Percentiles rank a stretch among this genome's conserved stretches.
Evolutionary conservation across 2,797 vertebrate genomes (phyloP).

Genomic region (Epinephelus malabaricus): DNA sequence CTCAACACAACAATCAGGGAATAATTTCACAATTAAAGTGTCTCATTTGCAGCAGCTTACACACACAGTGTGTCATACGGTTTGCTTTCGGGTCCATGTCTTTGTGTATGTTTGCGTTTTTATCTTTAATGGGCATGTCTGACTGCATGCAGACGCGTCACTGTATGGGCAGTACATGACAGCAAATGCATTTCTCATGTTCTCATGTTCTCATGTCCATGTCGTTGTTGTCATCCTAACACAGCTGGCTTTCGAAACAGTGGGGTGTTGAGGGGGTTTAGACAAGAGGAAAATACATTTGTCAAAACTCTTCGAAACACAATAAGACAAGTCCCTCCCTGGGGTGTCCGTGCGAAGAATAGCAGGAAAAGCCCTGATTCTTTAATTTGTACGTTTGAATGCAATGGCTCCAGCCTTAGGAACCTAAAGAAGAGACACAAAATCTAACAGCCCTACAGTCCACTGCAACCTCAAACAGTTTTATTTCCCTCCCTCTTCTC

Average conservation of each 20-base stretch:
- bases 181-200: conserved; percentile 58
- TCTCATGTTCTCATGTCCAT: conserved; percentile 22
- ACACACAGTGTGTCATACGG: conserved; percentile 4
- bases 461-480: neutral
- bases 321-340: conserved; percentile 28
- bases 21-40: conserved; percentile 35
- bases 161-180: conserved; percentile 13
- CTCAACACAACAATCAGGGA: conserved; percentile 23
- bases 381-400: conserved; percentile 42
- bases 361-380: conserved; percentile 17
- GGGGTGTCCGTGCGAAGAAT: conserved; percentile 3
- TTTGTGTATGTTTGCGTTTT: conserved; percentile 25
- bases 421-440: conserved; percentile 34
- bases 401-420: conserved; percentile 32
- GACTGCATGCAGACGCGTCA: neutral
- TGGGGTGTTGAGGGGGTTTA: neutral
- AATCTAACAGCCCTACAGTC: neutral
- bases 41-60: conserved; percentile 35
- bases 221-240: conserved; percentile 2
- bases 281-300: conserved; percentile 29
- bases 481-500: conserved; percentile 23
- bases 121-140: conserved; percentile 29
- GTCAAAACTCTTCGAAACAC: conserved; percentile 31
- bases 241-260: conserved; percentile 12
- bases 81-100: conserved; percentile 13